Evolutionary conservation across 2,113 vertebrate species (phyloP).

Genomic region (Xenotilapia caudafasciata): DNA sequence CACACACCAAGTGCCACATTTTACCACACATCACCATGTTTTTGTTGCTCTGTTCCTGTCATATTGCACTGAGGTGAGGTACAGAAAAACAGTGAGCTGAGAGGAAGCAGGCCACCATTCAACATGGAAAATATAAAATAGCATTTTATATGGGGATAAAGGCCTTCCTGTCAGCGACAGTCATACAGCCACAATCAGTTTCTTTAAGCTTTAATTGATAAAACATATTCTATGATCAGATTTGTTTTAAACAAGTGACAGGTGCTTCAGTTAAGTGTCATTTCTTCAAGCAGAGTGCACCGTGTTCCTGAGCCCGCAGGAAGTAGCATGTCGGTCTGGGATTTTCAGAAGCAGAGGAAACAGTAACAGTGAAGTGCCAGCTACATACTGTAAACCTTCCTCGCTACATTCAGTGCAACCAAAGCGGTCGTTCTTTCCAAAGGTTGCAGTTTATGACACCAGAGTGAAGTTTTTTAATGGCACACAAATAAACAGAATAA

Average conservation of each 20-base stretch:
- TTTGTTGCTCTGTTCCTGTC: slow-evolving; percentile 5
- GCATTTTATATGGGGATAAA: not conserved
- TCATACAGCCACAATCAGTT: slow-evolving; percentile 24
- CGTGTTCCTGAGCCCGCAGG: slow-evolving; percentile 70
- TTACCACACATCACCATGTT: not conserved
- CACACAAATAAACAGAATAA: slow-evolving; percentile 14
- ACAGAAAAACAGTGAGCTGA: slow-evolving; percentile 30
- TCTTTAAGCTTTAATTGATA: not conserved
- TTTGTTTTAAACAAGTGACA: not conserved
- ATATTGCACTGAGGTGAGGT: slow-evolving; percentile 60
- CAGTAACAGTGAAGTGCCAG: not conserved
- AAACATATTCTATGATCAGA: not conserved
- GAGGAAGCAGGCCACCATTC: not conserved
- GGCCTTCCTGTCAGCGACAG: slow-evolving; percentile 44
- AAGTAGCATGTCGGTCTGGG: not conserved
- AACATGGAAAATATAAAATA: slow-evolving; percentile 9
- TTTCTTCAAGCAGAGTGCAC: not conserved
- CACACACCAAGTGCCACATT: not conserved
- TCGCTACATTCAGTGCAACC: slow-evolving; percentile 3
- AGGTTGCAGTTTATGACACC: slow-evolving; percentile 1
- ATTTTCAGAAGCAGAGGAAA: not conserved
- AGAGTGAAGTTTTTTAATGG: not conserved
- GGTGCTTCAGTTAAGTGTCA: not conserved
- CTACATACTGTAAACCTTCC: not conserved
- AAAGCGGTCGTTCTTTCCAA: not conserved